phyloP scores from a whole-genome alignment of 1,140 invertebrate species.

The Coenobita brevimanus region DNA sequence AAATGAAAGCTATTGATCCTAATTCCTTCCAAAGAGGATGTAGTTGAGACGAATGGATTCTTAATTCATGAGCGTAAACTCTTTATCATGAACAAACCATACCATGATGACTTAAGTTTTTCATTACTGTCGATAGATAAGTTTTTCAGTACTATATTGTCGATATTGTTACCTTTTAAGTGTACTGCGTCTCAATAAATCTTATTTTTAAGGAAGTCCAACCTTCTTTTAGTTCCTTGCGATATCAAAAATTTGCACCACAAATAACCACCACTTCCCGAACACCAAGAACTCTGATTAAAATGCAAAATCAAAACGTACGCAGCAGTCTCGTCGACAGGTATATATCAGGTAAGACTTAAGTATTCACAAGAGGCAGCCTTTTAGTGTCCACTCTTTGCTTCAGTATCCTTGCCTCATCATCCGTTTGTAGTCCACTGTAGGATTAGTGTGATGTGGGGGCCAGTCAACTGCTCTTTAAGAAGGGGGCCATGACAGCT shows the following conservation, averaged over 20 bases:
- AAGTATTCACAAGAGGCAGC: constrained; percentile 56
- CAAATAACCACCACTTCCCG: constrained; percentile 13
- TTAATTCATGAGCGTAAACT: constrained; percentile 44
- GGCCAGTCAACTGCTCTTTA: constrained; percentile 37
- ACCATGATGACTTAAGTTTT: constrained; percentile 40
- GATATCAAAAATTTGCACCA: constrained; percentile 22
- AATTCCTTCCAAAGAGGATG: no score
- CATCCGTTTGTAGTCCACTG: constrained; percentile 58
- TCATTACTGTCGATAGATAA: no score
- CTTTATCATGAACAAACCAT: constrained; percentile 55
- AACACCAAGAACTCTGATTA: constrained; percentile 63
- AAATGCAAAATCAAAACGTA: constrained; percentile 44
- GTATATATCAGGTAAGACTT: constrained; percentile 63
- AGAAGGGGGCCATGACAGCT: no score
- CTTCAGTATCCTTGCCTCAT: constrained; percentile 64
- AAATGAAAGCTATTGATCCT: no score
- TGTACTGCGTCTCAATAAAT: constrained; percentile 67
- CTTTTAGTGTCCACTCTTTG: constrained; percentile 58
- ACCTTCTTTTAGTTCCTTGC: constrained; percentile 54
- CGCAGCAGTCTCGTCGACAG: constrained; percentile 48
- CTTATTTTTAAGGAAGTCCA: constrained; percentile 61
- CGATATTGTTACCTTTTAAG: constrained; percentile 59
- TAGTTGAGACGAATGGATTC: constrained; percentile 46
- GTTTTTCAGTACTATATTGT: constrained; percentile 30
- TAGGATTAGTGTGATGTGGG: constrained; percentile 62